phyloP scores from a whole-genome alignment of 2,797 vertebrate species.

The Falco biarmicus region DNA sequence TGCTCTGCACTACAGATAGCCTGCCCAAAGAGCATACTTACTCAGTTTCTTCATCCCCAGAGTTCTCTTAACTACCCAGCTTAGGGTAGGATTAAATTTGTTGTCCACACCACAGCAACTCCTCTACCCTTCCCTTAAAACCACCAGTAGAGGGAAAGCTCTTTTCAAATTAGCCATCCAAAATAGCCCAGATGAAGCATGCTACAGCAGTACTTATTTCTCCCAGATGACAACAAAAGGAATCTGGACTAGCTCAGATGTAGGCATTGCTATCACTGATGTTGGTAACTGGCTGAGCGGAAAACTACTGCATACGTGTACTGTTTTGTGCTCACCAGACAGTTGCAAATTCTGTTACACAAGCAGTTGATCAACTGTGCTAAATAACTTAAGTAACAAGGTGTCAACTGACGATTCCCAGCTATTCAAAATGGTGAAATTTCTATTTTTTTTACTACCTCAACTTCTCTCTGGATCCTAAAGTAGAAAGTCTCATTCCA shows the following conservation, averaged over 20 bases:
- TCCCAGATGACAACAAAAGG: neutral
- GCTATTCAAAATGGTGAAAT: neutral
- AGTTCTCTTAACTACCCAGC: neutral
- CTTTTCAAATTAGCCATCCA: neutral
- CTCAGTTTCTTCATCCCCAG: neutral
- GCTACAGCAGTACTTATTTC: neutral
- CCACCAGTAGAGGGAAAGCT: neutral
- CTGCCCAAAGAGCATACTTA: neutral
- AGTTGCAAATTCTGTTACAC: neutral
- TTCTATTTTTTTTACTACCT: constrained; percentile 72
- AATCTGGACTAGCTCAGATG: neutral
- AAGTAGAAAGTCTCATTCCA: constrained; percentile 89
- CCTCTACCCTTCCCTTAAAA: neutral
- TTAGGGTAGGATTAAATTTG: neutral
- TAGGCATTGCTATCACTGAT: neutral
- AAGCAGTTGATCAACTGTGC: too few relatives aligned
- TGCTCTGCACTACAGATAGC: neutral
- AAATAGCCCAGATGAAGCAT: neutral
- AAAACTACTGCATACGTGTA: neutral
- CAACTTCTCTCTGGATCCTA: constrained; percentile 79
- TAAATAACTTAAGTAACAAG: too few relatives aligned
- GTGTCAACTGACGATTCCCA: neutral
- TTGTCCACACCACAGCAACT: neutral
- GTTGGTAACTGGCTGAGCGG: neutral
- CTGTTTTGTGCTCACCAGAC: neutral